Percentiles rank a stretch among this genome's conserved stretches.
phyloP scores from a whole-genome alignment of 1,140 invertebrate species.

The Kradibia gibbosae region DNA sequence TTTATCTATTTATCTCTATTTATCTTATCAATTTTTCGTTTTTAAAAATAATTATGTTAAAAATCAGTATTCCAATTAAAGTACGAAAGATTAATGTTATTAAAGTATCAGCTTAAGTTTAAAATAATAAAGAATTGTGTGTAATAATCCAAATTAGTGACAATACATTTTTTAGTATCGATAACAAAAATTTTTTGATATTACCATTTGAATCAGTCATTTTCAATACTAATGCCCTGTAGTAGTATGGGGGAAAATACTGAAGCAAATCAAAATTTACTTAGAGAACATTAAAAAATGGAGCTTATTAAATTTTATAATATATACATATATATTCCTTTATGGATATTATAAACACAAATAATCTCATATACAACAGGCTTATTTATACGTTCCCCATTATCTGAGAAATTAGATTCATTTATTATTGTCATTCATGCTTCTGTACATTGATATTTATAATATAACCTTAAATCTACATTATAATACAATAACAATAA shows the following conservation, averaged over 20 bases:
- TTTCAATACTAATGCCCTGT: neutral
- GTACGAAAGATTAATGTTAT: too few relatives aligned
- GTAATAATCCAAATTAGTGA: too few relatives aligned
- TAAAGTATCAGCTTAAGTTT: too few relatives aligned
- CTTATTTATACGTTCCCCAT: neutral
- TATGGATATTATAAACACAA: neutral
- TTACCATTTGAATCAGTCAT: slow-evolving; percentile 5
- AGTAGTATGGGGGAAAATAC: slow-evolving; percentile 4
- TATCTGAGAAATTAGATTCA: slow-evolving; percentile 47
- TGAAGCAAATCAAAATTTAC: slow-evolving; percentile 25
- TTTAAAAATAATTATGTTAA: too few relatives aligned
- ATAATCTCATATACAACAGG: neutral
- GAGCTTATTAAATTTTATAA: slow-evolving; percentile 11
- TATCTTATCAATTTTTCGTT: too few relatives aligned
- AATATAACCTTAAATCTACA: too few relatives aligned
- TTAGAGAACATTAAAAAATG: slow-evolving; percentile 1
- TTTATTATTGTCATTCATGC: slow-evolving; percentile 30
- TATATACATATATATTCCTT: neutral
- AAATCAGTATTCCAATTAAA: too few relatives aligned
- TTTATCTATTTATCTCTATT: too few relatives aligned
- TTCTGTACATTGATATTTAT: neutral
- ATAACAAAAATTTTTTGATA: too few relatives aligned
- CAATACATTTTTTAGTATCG: too few relatives aligned
- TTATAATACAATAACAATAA: too few relatives aligned
- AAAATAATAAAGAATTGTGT: too few relatives aligned